Conservation (phyloP, 1,140 invertebrate species). For the Manduca sexta region DNA sequence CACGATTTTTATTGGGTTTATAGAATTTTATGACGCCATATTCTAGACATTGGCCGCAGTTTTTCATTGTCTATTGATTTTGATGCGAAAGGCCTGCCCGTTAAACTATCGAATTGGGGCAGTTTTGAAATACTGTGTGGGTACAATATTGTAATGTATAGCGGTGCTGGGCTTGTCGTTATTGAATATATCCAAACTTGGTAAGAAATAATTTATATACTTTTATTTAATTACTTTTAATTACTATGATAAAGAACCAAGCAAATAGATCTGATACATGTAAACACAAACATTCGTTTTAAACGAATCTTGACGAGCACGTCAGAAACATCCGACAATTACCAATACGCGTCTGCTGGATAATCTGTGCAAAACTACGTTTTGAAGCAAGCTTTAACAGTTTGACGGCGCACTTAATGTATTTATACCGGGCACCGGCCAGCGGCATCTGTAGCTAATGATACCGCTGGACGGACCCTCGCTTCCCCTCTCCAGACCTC, state of each 20-base stretch:
- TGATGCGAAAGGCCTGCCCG: slow-evolving; percentile 25
- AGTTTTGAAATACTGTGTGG: neutral
- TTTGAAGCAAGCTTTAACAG: slow-evolving; percentile 51
- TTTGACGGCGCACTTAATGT: slow-evolving; percentile 68
- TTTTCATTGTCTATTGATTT: slow-evolving; percentile 69
- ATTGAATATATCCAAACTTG: too few relatives aligned
- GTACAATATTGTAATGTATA: too few relatives aligned
- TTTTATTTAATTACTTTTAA: too few relatives aligned
- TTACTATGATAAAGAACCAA: too few relatives aligned
- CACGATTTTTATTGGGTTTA: slow-evolving; percentile 72
- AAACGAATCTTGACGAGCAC: too few relatives aligned
- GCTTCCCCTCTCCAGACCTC: slow-evolving; percentile 10
- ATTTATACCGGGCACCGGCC: slow-evolving; percentile 62
- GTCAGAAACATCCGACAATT: too few relatives aligned
- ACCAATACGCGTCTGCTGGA: slow-evolving; percentile 1
- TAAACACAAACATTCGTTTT: too few relatives aligned
- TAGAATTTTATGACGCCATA: slow-evolving; percentile 70
- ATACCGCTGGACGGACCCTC: slow-evolving; percentile 49
- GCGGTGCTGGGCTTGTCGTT: too few relatives aligned
- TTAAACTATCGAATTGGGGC: slow-evolving; percentile 21
- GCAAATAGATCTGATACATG: too few relatives aligned
- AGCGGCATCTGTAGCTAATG: slow-evolving; percentile 70
- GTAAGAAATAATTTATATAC: too few relatives aligned
- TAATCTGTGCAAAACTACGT: slow-evolving; percentile 39
- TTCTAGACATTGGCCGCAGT: slow-evolving; percentile 57